These are phyloP conservation scores for Tretioscincus oriximinensis DNA, from an alignment of 2,113 vertebrate species.

Conservation along the genomic window DNA sequence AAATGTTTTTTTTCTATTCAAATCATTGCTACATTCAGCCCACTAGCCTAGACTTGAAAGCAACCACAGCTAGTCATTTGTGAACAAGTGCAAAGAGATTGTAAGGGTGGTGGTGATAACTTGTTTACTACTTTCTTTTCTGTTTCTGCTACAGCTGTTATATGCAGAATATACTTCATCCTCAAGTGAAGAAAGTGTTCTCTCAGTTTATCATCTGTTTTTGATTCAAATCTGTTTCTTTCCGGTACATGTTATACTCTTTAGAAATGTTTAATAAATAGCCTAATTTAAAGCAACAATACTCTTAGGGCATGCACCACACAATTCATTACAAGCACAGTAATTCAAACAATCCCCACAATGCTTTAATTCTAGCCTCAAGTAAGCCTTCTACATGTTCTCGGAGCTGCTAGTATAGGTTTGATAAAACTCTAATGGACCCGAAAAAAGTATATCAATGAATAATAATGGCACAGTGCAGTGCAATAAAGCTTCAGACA, in stretches of 20 bases:
- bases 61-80: background rate
- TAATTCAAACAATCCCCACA: background rate
- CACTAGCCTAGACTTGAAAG: background rate
- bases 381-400: too few species aligned
- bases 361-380: too few species aligned
- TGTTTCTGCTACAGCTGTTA: background rate
- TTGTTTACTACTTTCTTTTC: background rate
- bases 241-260: background rate
- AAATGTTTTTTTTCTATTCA: background rate
- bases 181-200: background rate
- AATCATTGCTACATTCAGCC: background rate
- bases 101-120: too few species aligned
- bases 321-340: background rate
- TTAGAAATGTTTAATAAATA: background rate
- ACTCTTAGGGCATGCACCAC: background rate
- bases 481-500: too few species aligned
- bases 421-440: too few species aligned
- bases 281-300: constrained; percentile 12
- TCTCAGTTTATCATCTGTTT: background rate
- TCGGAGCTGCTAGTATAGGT: too few species aligned
- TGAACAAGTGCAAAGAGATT: background rate
- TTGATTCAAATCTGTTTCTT: background rate
- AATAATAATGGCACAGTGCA: too few species aligned
- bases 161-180: background rate
- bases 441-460: too few species aligned